Percentiles rank a stretch among this genome's conserved stretches.
Conservation (phyloP, 2,888 invertebrate genomes). For the Adela reaumurella region DNA sequence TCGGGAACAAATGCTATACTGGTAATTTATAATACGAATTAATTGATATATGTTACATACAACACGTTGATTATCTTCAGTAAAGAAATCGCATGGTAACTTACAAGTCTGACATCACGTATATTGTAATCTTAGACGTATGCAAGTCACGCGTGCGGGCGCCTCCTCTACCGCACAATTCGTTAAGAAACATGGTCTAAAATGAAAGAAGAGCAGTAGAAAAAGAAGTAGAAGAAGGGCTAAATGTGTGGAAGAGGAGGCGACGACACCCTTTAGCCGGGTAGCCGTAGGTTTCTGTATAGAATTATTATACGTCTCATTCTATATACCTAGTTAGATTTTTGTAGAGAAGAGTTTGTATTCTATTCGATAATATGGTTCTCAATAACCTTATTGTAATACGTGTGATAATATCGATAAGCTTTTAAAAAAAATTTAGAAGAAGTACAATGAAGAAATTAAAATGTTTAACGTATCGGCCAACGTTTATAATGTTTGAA, state of each 20-base stretch:
- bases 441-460: slow-evolving; percentile 44
- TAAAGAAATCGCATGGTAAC: background rate
- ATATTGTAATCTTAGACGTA: background rate
- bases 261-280: too few relatives aligned
- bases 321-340: background rate
- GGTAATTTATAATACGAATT: background rate
- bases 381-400: slow-evolving; percentile 17
- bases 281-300: too few relatives aligned
- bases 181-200: too few relatives aligned
- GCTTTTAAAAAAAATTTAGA: slow-evolving; percentile 46
- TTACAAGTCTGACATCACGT: background rate
- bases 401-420: slow-evolving; percentile 54
- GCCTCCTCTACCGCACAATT: too few relatives aligned
- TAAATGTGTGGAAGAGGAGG: too few relatives aligned
- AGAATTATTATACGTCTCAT: too few relatives aligned
- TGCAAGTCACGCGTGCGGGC: too few relatives aligned
- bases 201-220: too few relatives aligned
- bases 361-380: background rate
- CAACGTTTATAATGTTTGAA: slow-evolving; percentile 29
- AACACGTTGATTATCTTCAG: background rate
- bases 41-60: background rate
- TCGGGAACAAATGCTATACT: background rate
- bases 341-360: background rate
- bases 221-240: too few relatives aligned
- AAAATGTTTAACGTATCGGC: slow-evolving; percentile 41